Percentiles rank a stretch among this genome's conserved stretches.
Conservation (phyloP, 2,113 vertebrate species). For the Leucosticte australis region DNA sequence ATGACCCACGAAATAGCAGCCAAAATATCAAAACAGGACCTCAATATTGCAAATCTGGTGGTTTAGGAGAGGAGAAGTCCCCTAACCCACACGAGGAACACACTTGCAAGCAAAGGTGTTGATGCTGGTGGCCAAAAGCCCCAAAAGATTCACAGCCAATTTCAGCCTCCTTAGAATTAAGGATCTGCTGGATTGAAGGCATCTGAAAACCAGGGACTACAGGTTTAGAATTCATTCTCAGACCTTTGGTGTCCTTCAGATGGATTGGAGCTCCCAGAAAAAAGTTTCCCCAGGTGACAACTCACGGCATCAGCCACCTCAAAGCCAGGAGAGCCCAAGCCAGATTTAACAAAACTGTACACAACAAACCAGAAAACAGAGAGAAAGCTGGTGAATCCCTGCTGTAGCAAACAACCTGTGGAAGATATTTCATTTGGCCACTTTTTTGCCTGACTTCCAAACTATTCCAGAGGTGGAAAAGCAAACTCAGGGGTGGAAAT, state of each 20-base stretch:
- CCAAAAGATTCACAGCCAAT: accelerated
- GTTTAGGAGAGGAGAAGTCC: background rate
- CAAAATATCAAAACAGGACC: background rate
- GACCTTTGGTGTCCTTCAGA: background rate
- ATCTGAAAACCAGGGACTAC: background rate
- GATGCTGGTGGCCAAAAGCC: background rate
- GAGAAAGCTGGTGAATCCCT: background rate
- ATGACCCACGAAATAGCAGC: background rate
- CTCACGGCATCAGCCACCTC: background rate
- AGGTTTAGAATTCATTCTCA: background rate
- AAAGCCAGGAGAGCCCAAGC: background rate
- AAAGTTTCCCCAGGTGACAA: background rate
- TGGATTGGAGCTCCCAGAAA: background rate
- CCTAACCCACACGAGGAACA: background rate
- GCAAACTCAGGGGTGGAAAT: background rate
- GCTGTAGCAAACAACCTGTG: background rate
- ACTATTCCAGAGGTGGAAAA: constrained; percentile 29
- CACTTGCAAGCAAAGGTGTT: background rate
- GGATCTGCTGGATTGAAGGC: background rate
- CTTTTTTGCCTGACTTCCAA: background rate
- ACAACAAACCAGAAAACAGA: background rate
- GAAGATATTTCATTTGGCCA: constrained; percentile 12
- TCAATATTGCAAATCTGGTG: accelerated
- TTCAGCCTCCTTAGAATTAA: background rate
- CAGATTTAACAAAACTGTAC: background rate